Evolutionary conservation across 2,888 invertebrate genomes (phyloP), one percentile per base, ranked within the genome.

Genomic region (Tupiocoris notatus): DNA sequence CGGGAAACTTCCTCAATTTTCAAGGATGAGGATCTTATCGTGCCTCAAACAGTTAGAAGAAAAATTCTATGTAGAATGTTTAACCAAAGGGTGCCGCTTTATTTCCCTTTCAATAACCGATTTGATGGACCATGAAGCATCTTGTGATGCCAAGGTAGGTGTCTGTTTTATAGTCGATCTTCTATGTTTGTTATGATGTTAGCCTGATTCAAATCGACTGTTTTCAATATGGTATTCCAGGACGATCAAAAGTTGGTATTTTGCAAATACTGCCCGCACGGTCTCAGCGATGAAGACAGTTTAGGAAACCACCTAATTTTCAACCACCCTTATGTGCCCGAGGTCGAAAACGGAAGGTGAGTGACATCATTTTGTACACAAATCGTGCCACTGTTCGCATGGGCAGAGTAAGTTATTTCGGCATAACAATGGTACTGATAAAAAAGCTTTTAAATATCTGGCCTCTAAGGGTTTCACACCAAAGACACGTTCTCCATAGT

Each of bases 181-280:
- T n/a, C n/a, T n/a, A n/a, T n/a, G n/a, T n/a, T n/a, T n/a, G n/a
- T n/a, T n/a, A n/a, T n/a, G n/a, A n/a, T n/a, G n/a, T n/a, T n/a
- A n/a, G n/a, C n/a, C n/a, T n/a, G n/a, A n/a, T n/a, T n/a, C n/a
- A n/a, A n/a, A n/a, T n/a, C n/a, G n/a, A n/a, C n/a, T n/a, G n/a
- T n/a, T n/a, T n/a, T n/a, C n/a, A n/a, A n/a, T n/a, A n/a, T n/a
- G n/a, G n/a, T n/a, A 39, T 57, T 57, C 17, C 25, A 70, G 70
- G 17, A 25, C 23, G 58, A 70, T 16, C 24, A 25, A 9, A 17
- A 39, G 12, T 25, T 70, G 59, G 24, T 18, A 3, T 9, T 24
- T 7, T 70, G 70, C 20, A 58, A 70, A 17, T 70, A 70, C 61
- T 70, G 70, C 18, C 59, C 70, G 7, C 70, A 70, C 18, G 70